These are phyloP conservation scores for Thalassophryne amazonica DNA, from an alignment of 2,797 vertebrate genomes.

Conservation along the genomic window DNA sequence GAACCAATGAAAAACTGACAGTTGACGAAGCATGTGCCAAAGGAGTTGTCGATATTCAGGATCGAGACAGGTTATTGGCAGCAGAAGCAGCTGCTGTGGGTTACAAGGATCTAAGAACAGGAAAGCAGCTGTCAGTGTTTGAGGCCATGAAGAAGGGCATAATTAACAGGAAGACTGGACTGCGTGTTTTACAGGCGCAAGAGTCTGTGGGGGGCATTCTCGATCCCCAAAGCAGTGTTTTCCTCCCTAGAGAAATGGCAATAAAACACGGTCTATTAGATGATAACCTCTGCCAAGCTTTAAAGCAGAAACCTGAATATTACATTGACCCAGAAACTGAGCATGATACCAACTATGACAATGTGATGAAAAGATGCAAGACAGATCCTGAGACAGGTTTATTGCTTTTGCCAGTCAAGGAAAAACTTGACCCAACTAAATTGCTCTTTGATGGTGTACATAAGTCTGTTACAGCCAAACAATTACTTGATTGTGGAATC, in stretches of 20 bases:
- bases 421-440: slow-evolving; percentile 31
- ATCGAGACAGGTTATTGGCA: slow-evolving; percentile 69
- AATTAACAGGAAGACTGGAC: slow-evolving; percentile 42
- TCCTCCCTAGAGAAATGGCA: slow-evolving; percentile 85
- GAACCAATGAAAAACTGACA: slow-evolving; percentile 69
- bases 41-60: slow-evolving; percentile 33
- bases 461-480: slow-evolving; percentile 86
- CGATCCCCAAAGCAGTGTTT: slow-evolving; percentile 88
- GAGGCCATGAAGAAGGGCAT: slow-evolving; percentile 67
- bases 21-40: slow-evolving; percentile 50
- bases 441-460: slow-evolving; percentile 84
- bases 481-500: slow-evolving; percentile 85
- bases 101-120: slow-evolving; percentile 73
- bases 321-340: slow-evolving; percentile 86
- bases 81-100: slow-evolving; percentile 86
- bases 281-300: slow-evolving; percentile 77
- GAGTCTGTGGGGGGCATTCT: slow-evolving; percentile 84
- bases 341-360: slow-evolving; percentile 78
- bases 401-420: slow-evolving; percentile 68
- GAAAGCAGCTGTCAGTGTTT: slow-evolving; percentile 61
- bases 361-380: slow-evolving; percentile 80
- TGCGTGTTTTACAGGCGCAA: slow-evolving; percentile 84
- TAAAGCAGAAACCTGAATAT: slow-evolving; percentile 81
- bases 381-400: slow-evolving; percentile 81
- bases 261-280: slow-evolving; percentile 85